Conservation (phyloP, 2,113 vertebrate species). For the Tapirus terrestris region DNA sequence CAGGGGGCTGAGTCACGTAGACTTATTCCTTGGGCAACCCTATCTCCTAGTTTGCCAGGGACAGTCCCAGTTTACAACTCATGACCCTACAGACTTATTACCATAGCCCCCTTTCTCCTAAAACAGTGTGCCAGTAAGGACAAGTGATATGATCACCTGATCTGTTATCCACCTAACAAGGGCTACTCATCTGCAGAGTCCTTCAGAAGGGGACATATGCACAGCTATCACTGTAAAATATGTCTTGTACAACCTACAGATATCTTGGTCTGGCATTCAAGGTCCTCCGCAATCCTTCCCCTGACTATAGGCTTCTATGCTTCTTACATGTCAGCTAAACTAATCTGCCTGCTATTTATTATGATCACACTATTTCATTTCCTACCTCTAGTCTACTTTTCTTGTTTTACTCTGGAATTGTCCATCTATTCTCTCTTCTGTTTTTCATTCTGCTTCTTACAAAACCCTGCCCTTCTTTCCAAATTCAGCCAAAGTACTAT, state of each 20-base stretch:
- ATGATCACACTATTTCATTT: not conserved
- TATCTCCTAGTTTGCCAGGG: not conserved
- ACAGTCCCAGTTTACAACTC: not conserved
- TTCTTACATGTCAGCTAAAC: not conserved
- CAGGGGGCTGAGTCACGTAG: not conserved
- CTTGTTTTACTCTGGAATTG: not conserved
- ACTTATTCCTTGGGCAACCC: not conserved
- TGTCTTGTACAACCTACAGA: not conserved
- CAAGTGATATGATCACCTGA: not conserved
- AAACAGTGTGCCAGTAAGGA: not conserved
- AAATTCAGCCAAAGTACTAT: not conserved
- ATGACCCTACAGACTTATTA: not conserved
- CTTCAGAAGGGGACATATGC: not conserved
- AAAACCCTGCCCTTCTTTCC: not conserved
- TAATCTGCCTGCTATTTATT: not conserved
- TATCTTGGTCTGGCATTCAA: not conserved
- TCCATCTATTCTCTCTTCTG: not conserved
- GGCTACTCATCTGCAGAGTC: not conserved
- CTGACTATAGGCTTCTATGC: not conserved
- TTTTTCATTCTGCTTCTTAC: not conserved
- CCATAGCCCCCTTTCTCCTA: not conserved
- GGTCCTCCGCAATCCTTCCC: not conserved
- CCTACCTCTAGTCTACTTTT: not conserved
- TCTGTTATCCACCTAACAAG: not conserved
- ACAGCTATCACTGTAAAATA: not conserved